Percentiles rank a stretch among this genome's conserved stretches.
These are phyloP conservation scores for Drosophila fuyamai DNA, from an alignment of 1,140 invertebrate genomes.

Conservation along the genomic window DNA sequence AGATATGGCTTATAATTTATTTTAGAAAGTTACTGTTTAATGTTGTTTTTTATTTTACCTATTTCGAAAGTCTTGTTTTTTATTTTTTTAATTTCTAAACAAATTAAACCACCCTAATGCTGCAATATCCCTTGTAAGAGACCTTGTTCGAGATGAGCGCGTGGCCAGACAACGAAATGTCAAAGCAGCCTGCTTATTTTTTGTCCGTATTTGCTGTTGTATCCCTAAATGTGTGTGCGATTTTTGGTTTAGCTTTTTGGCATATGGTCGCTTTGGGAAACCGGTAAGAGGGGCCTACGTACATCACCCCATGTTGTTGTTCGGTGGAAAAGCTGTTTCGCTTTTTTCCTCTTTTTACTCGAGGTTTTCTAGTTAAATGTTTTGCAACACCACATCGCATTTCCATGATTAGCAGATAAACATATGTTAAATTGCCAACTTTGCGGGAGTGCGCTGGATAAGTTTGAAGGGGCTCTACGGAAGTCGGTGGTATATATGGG, in stretches of 20 bases:
- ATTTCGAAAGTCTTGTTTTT: not conserved
- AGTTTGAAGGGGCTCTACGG: not conserved
- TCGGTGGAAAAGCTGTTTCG: conserved; percentile 42
- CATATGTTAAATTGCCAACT: conserved; percentile 44
- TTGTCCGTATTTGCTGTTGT: conserved; percentile 10
- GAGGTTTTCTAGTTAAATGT: conserved; percentile 45
- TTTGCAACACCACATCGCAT: conserved; percentile 46
- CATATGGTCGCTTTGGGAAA: conserved; percentile 39
- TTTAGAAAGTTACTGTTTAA: too few species aligned
- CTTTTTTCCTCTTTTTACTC: conserved; percentile 14
- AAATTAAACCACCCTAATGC: not conserved
- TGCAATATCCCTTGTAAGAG: conserved; percentile 11
- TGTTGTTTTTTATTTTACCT: not conserved
- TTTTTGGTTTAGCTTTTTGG: conserved; percentile 52
- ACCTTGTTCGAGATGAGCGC: conserved; percentile 37
- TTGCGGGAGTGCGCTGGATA: not conserved
- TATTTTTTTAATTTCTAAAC: not conserved
- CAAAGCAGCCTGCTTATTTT: conserved; percentile 56
- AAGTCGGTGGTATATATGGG: conserved; percentile 6
- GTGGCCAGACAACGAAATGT: conserved; percentile 62
- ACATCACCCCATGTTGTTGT: conserved; percentile 15
- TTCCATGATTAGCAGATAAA: conserved; percentile 62
- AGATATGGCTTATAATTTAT: too few species aligned
- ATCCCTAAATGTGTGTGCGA: conserved; percentile 27
- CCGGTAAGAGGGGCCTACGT: not conserved